A percentile compares a stretch with the other conserved stretches of the same genome.
These are phyloP conservation scores for Dryobotodes eremita DNA, from an alignment of 2,888 invertebrate genomes.

Conservation along the genomic window DNA sequence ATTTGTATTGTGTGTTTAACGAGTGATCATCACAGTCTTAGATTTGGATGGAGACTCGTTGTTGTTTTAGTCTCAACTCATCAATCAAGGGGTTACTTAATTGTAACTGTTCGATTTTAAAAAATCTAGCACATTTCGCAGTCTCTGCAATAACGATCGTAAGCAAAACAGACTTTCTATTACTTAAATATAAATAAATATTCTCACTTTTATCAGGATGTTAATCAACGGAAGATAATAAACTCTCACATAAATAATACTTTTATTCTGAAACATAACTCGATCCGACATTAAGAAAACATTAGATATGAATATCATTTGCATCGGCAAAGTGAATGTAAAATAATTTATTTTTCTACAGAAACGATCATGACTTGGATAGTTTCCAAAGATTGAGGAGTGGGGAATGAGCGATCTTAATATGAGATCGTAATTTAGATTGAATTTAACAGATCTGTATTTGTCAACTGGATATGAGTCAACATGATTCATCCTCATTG, in stretches of 20 bases:
- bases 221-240: constrained; percentile 49
- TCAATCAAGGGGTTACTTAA: neutral
- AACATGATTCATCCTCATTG: constrained; percentile 48
- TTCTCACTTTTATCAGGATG: constrained; percentile 52
- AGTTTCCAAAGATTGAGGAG: constrained; percentile 57
- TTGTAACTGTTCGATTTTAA: neutral
- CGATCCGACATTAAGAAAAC: constrained; percentile 59
- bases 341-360: constrained; percentile 48
- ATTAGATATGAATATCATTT: constrained; percentile 59
- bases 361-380: constrained; percentile 55
- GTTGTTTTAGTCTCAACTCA: neutral
- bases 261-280: constrained; percentile 48
- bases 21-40: neutral
- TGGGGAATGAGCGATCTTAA: constrained; percentile 40
- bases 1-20: neutral
- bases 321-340: constrained; percentile 64
- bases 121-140: neutral
- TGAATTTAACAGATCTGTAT: constrained; percentile 37
- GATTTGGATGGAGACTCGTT: neutral
- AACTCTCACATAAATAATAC: constrained; percentile 50
- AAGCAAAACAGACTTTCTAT: constrained; percentile 38
- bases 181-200: constrained; percentile 42
- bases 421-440: constrained; percentile 32
- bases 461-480: constrained; percentile 54
- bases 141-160: constrained; percentile 8